These are phyloP conservation scores for Capreolus pygargus DNA, from an alignment of 2,113 vertebrate genomes.

Conservation along the genomic window DNA sequence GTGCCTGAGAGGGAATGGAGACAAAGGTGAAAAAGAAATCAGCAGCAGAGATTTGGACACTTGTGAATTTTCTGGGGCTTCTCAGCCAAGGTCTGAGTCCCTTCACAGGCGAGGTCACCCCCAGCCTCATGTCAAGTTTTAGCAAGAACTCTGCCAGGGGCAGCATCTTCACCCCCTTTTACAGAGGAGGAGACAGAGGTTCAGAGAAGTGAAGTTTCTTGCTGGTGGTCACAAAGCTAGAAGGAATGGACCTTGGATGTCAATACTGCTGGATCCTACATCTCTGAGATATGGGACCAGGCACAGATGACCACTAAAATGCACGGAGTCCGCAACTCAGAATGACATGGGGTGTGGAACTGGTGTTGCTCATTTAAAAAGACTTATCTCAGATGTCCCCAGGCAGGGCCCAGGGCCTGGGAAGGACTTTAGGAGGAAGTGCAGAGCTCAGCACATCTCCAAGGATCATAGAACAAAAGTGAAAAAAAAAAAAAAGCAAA, in stretches of 20 bases:
- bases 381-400: neutral
- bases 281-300: neutral
- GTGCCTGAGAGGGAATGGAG: neutral
- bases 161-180: neutral
- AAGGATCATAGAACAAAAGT: neutral
- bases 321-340: rapidly evolving
- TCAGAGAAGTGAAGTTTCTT: neutral
- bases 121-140: too few relatives aligned
- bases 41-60: neutral
- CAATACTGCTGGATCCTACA: rapidly evolving
- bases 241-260: neutral
- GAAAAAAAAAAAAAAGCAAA: neutral
- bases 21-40: neutral
- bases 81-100: neutral
- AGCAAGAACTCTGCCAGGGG: neutral
- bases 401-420: rapidly evolving
- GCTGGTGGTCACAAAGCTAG: neutral
- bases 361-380: neutral
- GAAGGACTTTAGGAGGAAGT: neutral
- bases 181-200: neutral
- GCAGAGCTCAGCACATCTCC: neutral
- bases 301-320: neutral
- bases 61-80: neutral
- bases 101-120: too few relatives aligned
- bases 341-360: neutral